Conservation (phyloP, 2,888 invertebrate species). For the Camponotus fellah region DNA sequence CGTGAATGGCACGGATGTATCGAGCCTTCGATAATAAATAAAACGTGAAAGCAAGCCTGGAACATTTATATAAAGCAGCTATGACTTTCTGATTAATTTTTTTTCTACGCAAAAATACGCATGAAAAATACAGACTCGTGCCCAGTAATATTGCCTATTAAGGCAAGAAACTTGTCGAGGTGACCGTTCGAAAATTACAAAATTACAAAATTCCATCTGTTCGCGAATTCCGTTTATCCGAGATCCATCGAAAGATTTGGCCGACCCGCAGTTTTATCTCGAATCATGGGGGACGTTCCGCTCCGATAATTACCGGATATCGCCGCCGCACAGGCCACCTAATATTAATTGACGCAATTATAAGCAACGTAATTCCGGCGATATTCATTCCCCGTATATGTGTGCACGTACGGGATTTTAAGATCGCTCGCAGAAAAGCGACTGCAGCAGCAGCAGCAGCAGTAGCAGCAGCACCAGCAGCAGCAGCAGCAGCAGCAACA, state of each 20-base stretch:
- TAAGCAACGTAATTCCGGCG: conserved; percentile 44
- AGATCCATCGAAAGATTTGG: conserved; percentile 33
- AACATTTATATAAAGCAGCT: background rate
- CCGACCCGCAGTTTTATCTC: conserved; percentile 27
- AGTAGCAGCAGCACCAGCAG: conserved; percentile 4
- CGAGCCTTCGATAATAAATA: background rate
- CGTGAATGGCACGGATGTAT: background rate
- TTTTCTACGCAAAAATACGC: background rate
- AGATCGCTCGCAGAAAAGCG: conserved; percentile 57
- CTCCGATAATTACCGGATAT: conserved; percentile 49
- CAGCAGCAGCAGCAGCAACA: conserved; percentile 54
- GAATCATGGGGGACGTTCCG: conserved; percentile 16
- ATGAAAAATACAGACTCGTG: background rate
- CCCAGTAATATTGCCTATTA: background rate
- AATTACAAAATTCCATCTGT: background rate
- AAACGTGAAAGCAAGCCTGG: background rate
- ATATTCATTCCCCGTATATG: conserved; percentile 32
- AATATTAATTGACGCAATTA: conserved; percentile 50
- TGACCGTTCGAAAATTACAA: background rate
- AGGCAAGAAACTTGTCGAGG: background rate
- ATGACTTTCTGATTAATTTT: background rate
- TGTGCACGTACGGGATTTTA: conserved; percentile 15
- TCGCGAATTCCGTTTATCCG: too few species aligned
- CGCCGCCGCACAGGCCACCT: conserved; percentile 34
- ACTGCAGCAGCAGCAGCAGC: conserved; percentile 52